Percentiles rank a stretch among this genome's conserved stretches.
Conservation (phyloP, 1,140 invertebrate species). For the Lepidostoma basale region DNA sequence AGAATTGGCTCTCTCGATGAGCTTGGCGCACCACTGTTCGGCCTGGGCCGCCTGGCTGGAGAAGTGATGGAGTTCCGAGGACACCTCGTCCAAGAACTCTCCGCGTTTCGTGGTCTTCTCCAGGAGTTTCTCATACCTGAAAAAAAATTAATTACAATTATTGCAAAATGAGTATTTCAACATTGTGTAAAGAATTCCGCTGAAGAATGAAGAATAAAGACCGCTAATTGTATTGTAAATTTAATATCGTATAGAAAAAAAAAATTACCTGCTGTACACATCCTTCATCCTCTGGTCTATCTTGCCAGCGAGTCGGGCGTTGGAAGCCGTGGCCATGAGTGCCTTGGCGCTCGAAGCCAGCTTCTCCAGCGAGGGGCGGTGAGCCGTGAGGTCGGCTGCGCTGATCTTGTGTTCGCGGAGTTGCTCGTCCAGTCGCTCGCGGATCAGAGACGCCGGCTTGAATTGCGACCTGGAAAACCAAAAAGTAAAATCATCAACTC, state of each 20-base stretch:
- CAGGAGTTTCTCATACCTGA: conserved; percentile 82
- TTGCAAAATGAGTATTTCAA: background rate
- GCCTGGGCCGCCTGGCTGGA: conserved; percentile 70
- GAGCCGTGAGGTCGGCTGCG: conserved; percentile 83
- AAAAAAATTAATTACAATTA: background rate
- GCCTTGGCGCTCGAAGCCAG: conserved; percentile 80
- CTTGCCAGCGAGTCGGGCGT: conserved; percentile 85
- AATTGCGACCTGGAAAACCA: conserved; percentile 64
- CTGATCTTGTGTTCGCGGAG: conserved; percentile 80
- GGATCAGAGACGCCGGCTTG: conserved; percentile 84
- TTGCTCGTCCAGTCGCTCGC: conserved; percentile 90
- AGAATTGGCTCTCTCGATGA: conserved; percentile 78
- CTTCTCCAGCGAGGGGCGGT: conserved; percentile 82
- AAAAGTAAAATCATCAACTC: too few relatives aligned
- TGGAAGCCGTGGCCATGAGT: conserved; percentile 79
- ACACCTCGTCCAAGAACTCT: conserved; percentile 83
- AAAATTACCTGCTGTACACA: conserved; percentile 66
- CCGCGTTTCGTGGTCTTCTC: conserved; percentile 80
- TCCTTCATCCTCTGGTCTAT: conserved; percentile 88
- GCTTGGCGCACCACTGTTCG: conserved; percentile 73
- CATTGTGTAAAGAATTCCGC: too few relatives aligned
- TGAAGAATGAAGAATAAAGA: background rate
- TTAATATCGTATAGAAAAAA: background rate
- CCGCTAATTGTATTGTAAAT: background rate
- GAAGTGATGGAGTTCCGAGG: conserved; percentile 73